phyloP scores from a whole-genome alignment of 2,113 vertebrate genomes.

The Murina feae region DNA sequence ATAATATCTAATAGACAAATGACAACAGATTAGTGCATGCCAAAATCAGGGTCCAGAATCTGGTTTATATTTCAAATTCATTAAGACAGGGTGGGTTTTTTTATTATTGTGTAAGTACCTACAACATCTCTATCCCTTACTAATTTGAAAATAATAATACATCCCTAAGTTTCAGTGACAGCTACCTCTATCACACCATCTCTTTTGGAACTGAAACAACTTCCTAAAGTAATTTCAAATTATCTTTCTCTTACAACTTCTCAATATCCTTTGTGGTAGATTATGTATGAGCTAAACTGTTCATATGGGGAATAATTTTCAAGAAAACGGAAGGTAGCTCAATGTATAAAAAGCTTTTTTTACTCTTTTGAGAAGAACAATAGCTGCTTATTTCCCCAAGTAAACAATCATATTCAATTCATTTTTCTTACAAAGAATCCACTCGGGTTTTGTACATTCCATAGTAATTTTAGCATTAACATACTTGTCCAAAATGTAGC shows the following conservation, averaged over 20 bases:
- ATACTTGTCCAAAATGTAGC: conserved; percentile 49
- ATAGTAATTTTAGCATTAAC: conserved; percentile 64
- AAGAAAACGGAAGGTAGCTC: conserved; percentile 59
- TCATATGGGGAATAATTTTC: conserved; percentile 50
- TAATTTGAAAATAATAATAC: conserved; percentile 47
- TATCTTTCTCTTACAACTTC: conserved; percentile 52
- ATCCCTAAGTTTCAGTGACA: conserved; percentile 30
- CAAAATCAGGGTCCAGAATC: not conserved
- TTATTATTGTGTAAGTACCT: conserved; percentile 30
- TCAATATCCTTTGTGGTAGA: conserved; percentile 52
- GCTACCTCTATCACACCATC: not conserved
- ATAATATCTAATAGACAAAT: not conserved
- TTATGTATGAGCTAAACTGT: conserved; percentile 56
- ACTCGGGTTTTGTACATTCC: conserved; percentile 53
- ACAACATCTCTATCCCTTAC: not conserved
- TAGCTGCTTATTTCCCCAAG: conserved; percentile 56
- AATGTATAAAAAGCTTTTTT: conserved; percentile 56
- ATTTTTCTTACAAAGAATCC: conserved; percentile 49
- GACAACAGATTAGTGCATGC: not conserved
- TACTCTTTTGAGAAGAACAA: conserved; percentile 60
- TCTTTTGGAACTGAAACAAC: conserved; percentile 53
- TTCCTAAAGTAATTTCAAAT: conserved; percentile 62
- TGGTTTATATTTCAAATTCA: not conserved
- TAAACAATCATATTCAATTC: conserved; percentile 63
- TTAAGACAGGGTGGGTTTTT: not conserved